Percentiles rank a stretch among this genome's conserved stretches.
These are phyloP conservation scores for Antrozous pallidus DNA, from an alignment of 2,797 vertebrate species.

Conservation along the genomic window DNA sequence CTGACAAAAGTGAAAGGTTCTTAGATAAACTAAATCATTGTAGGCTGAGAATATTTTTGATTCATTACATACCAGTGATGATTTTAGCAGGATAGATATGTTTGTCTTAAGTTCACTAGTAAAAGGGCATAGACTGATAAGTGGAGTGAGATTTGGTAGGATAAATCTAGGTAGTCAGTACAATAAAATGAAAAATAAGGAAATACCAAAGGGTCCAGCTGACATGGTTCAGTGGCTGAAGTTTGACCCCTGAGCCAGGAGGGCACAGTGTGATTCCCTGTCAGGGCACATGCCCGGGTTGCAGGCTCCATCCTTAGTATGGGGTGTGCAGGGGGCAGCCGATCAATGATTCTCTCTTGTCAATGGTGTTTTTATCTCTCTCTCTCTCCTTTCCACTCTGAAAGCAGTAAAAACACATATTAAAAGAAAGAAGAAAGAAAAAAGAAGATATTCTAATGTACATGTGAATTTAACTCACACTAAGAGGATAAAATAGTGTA, in stretches of 20 bases:
- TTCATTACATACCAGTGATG: background rate
- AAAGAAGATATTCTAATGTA: background rate
- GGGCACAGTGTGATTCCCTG: too few relatives aligned
- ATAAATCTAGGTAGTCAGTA: background rate
- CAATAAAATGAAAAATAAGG: background rate
- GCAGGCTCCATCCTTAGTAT: too few relatives aligned
- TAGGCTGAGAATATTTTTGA: background rate
- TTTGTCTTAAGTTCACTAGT: background rate
- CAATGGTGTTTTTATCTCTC: too few relatives aligned
- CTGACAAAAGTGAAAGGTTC: background rate
- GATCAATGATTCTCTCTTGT: too few relatives aligned
- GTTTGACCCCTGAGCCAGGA: too few relatives aligned
- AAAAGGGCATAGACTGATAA: background rate
- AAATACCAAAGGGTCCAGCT: too few relatives aligned
- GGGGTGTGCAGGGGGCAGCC: too few relatives aligned
- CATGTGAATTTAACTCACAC: background rate
- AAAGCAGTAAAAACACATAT: too few relatives aligned
- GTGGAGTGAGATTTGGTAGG: background rate
- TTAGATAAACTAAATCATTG: background rate
- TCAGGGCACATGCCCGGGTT: too few relatives aligned
- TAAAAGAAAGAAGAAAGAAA: background rate
- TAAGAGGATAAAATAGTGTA: background rate
- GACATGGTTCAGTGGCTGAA: too few relatives aligned
- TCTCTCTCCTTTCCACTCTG: too few relatives aligned
- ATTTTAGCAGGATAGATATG: background rate